Base-by-base conservation (phyloP, 2,888 invertebrate species). In the Cylloceria caligata region DNA sequence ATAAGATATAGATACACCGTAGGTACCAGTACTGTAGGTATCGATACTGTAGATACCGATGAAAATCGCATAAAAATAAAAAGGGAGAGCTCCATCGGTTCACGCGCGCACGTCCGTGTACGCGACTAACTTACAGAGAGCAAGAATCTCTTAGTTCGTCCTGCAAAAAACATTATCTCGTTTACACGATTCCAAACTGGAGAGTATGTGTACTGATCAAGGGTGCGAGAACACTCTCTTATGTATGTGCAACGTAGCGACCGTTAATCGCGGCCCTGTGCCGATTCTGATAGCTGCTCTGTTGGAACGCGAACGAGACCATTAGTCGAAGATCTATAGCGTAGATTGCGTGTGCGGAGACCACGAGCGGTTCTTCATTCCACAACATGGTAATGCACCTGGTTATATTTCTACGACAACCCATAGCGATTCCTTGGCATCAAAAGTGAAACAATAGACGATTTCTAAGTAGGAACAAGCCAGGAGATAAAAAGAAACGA, bases 241-340 rank as follows among this genome's bases (percentile, higher is more conserved):
- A 71, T 67, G 71, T 75, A 75, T 81, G 55, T 72, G 47, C 27
- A 39, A 67, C 27, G 60, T 36, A 64, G 69, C 62, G 67, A 71
- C 57, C 79, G 47, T 71, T 75, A 78, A 81, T 71, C 34, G 74
- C 74, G 83, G 57, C 83, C 78, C 78, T 78, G 83, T 81, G 71
- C 83, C 74, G 81, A 81, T 81, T 81, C 69, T 60, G 62, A 68
- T 69, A 65, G 24, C 64, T 42, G 69, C 71, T 65, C 74, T 65
- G 69, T 74, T 74, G 34, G 57, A 71, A 67, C 62, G 77, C 67
- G 34, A 69, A 69, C 55, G 62, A 81, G 75, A 77, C 77, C 73
- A 83, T 74, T 60, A 79, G 71, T 73, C 78, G 68, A 78, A 81
- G 81, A 78, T 81, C 69, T 47, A 57, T 5, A 47, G 47, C 65